phyloP scores from a whole-genome alignment of 2,797 vertebrate genomes.

The Pseudochaenichthys georgianus region DNA sequence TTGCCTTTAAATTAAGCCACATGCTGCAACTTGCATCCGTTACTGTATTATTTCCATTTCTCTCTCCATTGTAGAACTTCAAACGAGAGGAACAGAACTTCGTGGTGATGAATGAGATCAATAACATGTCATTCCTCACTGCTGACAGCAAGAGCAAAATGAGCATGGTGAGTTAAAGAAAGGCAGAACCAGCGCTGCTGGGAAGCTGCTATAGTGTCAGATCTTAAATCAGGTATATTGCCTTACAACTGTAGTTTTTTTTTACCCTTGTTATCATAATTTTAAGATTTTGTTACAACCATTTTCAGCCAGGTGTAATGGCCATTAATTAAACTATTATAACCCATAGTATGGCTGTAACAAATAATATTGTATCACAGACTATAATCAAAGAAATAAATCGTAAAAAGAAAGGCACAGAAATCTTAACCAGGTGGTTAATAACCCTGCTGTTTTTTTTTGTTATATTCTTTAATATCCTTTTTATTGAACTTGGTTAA shows the following conservation, averaged over 20 bases:
- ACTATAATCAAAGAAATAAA: conserved; percentile 22
- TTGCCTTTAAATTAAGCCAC: background rate
- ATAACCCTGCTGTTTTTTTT: too few species aligned
- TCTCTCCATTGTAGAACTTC: conserved; percentile 78
- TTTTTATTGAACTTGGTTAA: conserved; percentile 34
- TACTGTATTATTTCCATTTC: background rate
- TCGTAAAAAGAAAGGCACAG: conserved; percentile 23
- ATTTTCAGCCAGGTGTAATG: conserved; percentile 28
- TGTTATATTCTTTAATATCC: conserved; percentile 6
- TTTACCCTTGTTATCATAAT: background rate
- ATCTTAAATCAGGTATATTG: conserved; percentile 19
- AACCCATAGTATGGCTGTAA: conserved; percentile 10
- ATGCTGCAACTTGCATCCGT: background rate
- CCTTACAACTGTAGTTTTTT: conserved; percentile 16
- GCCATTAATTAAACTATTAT: conserved; percentile 3
- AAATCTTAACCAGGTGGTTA: conserved; percentile 33
- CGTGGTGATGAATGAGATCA: conserved; percentile 97
- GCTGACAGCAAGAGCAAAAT: conserved; percentile 98
- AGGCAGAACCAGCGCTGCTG: background rate
- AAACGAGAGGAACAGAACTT: conserved; percentile 95
- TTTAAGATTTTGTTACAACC: conserved; percentile 9
- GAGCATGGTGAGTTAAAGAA: conserved; percentile 90
- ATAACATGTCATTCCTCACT: conserved; percentile 99
- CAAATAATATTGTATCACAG: conserved; percentile 17
- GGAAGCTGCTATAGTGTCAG: background rate